Evolutionary conservation across 2,113 vertebrate genomes (phyloP).

Genomic region (Pteruthius melanotis): DNA sequence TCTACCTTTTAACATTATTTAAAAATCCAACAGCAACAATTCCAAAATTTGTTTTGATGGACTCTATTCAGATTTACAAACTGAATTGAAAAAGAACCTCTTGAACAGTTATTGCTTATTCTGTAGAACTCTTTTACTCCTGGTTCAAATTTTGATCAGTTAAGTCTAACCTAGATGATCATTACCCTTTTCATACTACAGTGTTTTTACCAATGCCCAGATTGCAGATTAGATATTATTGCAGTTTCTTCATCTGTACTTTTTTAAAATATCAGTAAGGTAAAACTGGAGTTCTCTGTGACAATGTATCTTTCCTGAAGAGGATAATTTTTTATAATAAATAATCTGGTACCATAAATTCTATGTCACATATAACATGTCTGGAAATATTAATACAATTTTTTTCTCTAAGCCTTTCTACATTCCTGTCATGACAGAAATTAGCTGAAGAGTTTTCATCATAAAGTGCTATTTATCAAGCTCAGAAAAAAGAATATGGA

Average conservation of each 20-base stretch:
- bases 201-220: background rate
- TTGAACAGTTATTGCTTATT: background rate
- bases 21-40: background rate
- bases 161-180: background rate
- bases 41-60: background rate
- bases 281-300: background rate
- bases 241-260: background rate
- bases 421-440: background rate
- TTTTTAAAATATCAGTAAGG: background rate
- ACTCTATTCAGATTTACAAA: background rate
- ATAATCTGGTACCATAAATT: fast-evolving
- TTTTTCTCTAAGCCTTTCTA: background rate
- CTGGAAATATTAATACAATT: background rate
- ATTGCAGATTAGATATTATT: background rate
- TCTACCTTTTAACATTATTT: background rate
- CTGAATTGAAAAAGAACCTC: background rate
- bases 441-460: background rate
- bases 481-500: background rate
- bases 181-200: background rate
- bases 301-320: background rate
- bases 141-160: background rate
- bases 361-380: background rate
- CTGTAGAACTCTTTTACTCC: background rate
- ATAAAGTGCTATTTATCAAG: background rate
- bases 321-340: background rate